Evolutionary conservation across 2,797 vertebrate genomes (phyloP).

Genomic region (Acestrorhynchus altus): DNA sequence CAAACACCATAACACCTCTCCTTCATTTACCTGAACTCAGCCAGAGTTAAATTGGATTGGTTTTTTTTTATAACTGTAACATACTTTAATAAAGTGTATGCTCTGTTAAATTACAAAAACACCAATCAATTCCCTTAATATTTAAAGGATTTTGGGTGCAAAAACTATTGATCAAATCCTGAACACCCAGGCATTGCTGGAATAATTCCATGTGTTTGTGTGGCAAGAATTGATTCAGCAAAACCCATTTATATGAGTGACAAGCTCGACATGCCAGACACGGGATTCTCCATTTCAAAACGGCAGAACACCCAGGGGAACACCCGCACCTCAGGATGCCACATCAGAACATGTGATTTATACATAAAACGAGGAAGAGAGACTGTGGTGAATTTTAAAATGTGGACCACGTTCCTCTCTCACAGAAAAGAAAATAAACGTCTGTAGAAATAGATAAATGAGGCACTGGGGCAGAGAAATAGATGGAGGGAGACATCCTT

Average conservation of each 20-base stretch:
- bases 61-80: too few relatives aligned
- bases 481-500: constrained; percentile 38
- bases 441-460: constrained; percentile 32
- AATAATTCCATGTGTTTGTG: constrained; percentile 42
- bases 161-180: too few relatives aligned
- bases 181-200: constrained; percentile 29
- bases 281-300: constrained; percentile 49
- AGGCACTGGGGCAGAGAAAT: constrained; percentile 14
- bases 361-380: constrained; percentile 35
- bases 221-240: constrained; percentile 47
- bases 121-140: too few relatives aligned
- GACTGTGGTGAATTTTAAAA: constrained; percentile 39
- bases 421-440: constrained; percentile 9
- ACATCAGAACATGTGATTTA: constrained; percentile 41
- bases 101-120: too few relatives aligned
- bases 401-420: constrained; percentile 15
- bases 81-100: too few relatives aligned
- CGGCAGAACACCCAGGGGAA: constrained; percentile 42
- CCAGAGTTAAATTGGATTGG: too few relatives aligned
- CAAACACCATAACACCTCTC: too few relatives aligned
- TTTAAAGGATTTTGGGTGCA: too few relatives aligned
- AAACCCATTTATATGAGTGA: constrained; percentile 56
- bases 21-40: too few relatives aligned
- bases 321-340: constrained; percentile 15
- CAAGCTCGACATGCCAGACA: constrained; percentile 29